Base-by-base conservation (phyloP, 2,113 vertebrate species). In the Tonatia bakeri region DNA sequence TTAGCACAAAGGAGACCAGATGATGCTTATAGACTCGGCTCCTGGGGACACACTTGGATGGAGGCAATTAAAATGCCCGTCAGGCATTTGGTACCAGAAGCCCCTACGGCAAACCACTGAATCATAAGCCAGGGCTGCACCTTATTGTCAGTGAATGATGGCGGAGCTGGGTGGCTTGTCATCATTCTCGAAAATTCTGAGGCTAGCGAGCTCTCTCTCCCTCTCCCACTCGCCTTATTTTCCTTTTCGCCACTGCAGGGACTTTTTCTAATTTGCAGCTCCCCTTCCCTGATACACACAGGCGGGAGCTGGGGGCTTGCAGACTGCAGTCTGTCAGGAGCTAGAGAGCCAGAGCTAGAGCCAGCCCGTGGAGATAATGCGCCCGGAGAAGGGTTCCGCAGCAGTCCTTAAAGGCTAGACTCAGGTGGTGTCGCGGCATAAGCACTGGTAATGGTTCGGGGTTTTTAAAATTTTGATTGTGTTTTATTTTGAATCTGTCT, bases 101-200 rank as follows among this genome's bases (percentile, higher is more conserved):
- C 87, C 98, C 95, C 96, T 84, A 38, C 97, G 97, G 97, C 98
- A 97, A 98, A 97, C 91, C 14, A 91, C 98, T 98, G 93, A 96
- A 97, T 98, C 98, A 70, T 97, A 97, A 79, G 96, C 61, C 95
- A 97, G 94, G 83, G 97, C 98, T 97, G 98, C 97, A 95, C 98
- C 98, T 98, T 96, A 95, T 98, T 98, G 98, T 98, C 97, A 98
- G 98, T 98, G 98, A 98, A 92, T 98, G 98, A 98, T 98, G 98
- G 98, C 98, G 98, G 98, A 98, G 96, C 98, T n/a, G 95, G 97
- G 98, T 97, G 97, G 94, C 98, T 98, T 97, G 98, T 98, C 98
- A 97, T 98, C 98, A 19, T 99, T 99, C 98, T 98, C 86, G 98
- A 99, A 98, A 98, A 98, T 99, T 99, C 98, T 97, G 97, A 96